phyloP scores from a whole-genome alignment of 2,113 vertebrate genomes.

The Mobula birostris region DNA sequence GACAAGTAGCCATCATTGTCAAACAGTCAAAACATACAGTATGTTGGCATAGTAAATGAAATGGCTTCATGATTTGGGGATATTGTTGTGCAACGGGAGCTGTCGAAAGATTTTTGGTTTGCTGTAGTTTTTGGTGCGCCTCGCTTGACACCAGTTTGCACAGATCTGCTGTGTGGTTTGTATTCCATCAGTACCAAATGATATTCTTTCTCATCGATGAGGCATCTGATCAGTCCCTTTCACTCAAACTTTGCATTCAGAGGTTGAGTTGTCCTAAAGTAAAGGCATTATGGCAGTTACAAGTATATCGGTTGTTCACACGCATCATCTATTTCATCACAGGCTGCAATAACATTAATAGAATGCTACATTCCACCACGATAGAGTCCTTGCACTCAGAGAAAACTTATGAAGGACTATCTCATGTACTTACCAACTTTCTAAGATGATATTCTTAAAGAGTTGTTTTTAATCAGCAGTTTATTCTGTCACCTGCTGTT shows the following conservation, averaged over 20 bases:
- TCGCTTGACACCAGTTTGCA: no score
- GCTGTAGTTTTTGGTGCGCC: no score
- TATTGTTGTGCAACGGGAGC: no score
- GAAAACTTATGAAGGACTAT: neutral
- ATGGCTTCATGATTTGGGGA: no score
- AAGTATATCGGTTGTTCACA: neutral
- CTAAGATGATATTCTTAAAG: neutral
- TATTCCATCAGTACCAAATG: no score
- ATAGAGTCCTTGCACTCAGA: neutral
- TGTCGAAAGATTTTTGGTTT: no score
- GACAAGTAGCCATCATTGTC: no score
- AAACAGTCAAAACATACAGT: no score
- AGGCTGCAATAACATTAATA: neutral
- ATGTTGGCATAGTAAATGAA: no score
- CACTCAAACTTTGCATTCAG: neutral
- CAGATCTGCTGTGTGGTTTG: no score
- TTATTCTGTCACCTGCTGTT: slow-evolving; percentile 13
- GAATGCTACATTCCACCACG: neutral
- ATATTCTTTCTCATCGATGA: neutral
- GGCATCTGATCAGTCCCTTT: neutral
- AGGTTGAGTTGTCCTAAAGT: neutral
- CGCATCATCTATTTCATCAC: neutral
- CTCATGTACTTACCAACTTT: neutral
- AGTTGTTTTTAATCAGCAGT: neutral
- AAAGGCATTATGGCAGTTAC: neutral